Percentiles rank a stretch among this genome's conserved stretches.
These are phyloP conservation scores for Monodelphis domestica DNA, from an alignment of 2,797 vertebrate species.

Conservation along the genomic window DNA sequence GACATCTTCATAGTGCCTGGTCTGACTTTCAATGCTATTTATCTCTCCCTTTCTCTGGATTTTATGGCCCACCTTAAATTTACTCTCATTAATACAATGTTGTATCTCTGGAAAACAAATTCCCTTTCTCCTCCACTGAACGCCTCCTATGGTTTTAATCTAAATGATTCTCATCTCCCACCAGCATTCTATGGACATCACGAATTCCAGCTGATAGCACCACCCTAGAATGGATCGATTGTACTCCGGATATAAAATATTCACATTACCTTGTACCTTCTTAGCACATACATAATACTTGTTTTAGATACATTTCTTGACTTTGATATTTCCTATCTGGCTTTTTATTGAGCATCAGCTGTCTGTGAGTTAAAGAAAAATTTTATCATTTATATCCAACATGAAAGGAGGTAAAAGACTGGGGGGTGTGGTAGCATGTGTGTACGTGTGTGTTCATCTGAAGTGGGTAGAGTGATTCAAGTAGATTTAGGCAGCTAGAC, in stretches of 20 bases:
- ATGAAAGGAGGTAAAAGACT: not conserved
- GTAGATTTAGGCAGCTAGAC: not conserved
- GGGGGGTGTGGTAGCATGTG: no score
- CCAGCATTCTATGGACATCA: slow-evolving; percentile 20
- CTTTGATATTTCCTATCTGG: slow-evolving; percentile 48
- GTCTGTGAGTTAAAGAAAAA: slow-evolving; percentile 30
- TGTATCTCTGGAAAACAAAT: not conserved
- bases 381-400: slow-evolving; percentile 38
- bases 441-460: not conserved
- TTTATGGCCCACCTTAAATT: not conserved
- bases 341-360: slow-evolving; percentile 44
- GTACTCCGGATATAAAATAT: not conserved
- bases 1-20: not conserved
- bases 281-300: slow-evolving; percentile 30
- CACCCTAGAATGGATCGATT: slow-evolving; percentile 11
- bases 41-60: slow-evolving; percentile 14
- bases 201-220: slow-evolving; percentile 17
- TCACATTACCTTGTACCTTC: slow-evolving; percentile 11
- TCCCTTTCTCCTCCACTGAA: slow-evolving; percentile 32
- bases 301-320: slow-evolving; percentile 35
- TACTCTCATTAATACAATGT: not conserved
- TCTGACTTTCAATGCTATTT: not conserved
- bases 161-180: slow-evolving; percentile 1
- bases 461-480: not conserved
- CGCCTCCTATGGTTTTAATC: not conserved